Conservation (phyloP, 1,140 invertebrate genomes). For the Thereuonema tuberculata region DNA sequence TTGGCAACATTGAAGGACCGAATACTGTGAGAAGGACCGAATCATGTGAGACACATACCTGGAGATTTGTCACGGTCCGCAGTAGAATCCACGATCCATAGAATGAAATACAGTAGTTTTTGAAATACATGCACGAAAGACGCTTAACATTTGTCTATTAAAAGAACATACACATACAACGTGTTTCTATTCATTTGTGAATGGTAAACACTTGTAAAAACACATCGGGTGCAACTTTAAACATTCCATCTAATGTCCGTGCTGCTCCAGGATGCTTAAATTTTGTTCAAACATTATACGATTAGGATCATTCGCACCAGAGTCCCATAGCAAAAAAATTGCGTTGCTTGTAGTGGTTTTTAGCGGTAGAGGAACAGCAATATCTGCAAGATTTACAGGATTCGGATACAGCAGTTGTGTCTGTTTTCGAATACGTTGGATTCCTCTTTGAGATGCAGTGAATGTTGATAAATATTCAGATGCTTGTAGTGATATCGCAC, state of each 20-base stretch:
- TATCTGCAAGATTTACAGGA: too few relatives aligned
- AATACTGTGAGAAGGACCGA: too few relatives aligned
- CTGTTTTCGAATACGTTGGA: too few relatives aligned
- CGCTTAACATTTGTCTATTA: too few relatives aligned
- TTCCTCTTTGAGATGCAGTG: neutral
- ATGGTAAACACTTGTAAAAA: neutral
- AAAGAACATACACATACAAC: too few relatives aligned
- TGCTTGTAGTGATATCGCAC: neutral
- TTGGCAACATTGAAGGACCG: too few relatives aligned
- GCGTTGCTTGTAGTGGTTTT: neutral
- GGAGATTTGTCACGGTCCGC: too few relatives aligned
- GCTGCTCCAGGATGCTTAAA: neutral
- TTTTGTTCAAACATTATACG: neutral
- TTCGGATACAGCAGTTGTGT: neutral
- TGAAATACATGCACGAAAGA: too few relatives aligned
- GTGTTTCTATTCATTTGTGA: neutral
- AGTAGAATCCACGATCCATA: too few relatives aligned
- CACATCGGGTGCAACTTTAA: neutral
- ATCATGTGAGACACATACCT: too few relatives aligned
- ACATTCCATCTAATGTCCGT: neutral
- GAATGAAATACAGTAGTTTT: too few relatives aligned
- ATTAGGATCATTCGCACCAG: neutral
- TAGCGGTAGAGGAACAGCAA: neutral
- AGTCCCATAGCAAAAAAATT: neutral
- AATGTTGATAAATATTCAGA: neutral